Percentiles rank a stretch among this genome's conserved stretches.
These are phyloP conservation scores for Myrmophylax atrothorax DNA, from an alignment of 2,113 vertebrate genomes.

Conservation along the genomic window DNA sequence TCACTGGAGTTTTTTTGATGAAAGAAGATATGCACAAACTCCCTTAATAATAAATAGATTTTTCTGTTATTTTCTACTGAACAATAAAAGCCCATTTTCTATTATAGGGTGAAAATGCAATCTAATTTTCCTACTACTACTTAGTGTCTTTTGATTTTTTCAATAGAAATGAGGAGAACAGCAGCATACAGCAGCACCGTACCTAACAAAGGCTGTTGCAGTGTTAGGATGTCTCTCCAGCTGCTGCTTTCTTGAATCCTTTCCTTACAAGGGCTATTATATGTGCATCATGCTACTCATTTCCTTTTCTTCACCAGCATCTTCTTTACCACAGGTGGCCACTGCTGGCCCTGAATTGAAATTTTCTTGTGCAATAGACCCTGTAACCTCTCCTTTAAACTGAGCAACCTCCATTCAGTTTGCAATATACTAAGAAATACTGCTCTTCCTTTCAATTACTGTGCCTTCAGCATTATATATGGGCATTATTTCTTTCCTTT, in stretches of 20 bases:
- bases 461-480: not conserved
- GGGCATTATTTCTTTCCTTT: not conserved
- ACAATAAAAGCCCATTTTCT: not conserved
- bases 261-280: not conserved
- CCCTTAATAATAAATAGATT: not conserved
- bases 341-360: slow-evolving; percentile 11
- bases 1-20: not conserved
- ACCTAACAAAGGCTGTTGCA: not conserved
- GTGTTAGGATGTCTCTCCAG: not conserved
- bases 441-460: slow-evolving; percentile 21
- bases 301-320: not conserved
- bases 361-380: slow-evolving; percentile 21
- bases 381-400: slow-evolving; percentile 41
- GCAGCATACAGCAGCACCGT: not conserved
- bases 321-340: not conserved
- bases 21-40: not conserved
- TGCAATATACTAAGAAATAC: not conserved
- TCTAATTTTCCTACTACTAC: not conserved
- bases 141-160: not conserved
- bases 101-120: not conserved
- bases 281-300: not conserved
- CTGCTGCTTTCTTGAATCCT: not conserved
- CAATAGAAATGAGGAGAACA: not conserved
- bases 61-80: not conserved
- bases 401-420: not conserved